A percentile compares a stretch with the other conserved stretches of the same genome.
These are phyloP conservation scores for Bradynema listronoti DNA, from an alignment of 1,140 invertebrate species.

Conservation along the genomic window DNA sequence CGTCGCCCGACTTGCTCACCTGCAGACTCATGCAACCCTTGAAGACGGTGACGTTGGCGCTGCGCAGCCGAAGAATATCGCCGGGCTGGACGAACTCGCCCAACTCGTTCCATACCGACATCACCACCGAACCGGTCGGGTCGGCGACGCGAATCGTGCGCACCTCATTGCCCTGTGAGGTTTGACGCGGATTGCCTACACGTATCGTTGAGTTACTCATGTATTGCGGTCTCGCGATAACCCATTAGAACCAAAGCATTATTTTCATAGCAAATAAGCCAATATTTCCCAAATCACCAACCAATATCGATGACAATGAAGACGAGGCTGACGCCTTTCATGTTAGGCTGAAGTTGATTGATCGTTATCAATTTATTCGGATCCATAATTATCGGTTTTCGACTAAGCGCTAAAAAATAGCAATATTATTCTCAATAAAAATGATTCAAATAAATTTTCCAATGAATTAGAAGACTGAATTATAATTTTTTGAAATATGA, in stretches of 20 bases:
- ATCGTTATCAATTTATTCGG: too few relatives aligned
- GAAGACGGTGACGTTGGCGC: slow-evolving; percentile 11
- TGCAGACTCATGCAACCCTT: slow-evolving; percentile 2
- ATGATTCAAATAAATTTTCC: too few relatives aligned
- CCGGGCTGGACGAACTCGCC: slow-evolving; percentile 8
- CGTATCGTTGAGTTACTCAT: too few relatives aligned
- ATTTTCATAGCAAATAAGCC: too few relatives aligned
- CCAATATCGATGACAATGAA: slow-evolving; percentile 12
- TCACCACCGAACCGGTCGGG: background rate
- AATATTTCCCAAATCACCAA: too few relatives aligned
- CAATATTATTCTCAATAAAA: too few relatives aligned
- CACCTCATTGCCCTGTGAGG: slow-evolving; percentile 9
- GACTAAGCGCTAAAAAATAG: too few relatives aligned
- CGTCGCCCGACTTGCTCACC: background rate
- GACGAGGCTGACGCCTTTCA: slow-evolving; percentile 8
- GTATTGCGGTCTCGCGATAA: background rate
- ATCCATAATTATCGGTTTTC: too few relatives aligned
- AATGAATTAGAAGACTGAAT: too few relatives aligned
- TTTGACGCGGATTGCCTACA: slow-evolving; percentile 12
- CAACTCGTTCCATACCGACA: slow-evolving; percentile 15
- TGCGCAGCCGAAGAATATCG: slow-evolving; percentile 7
- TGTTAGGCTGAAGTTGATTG: slow-evolving; percentile 13
- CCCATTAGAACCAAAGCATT: background rate
- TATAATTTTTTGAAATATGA: too few relatives aligned
- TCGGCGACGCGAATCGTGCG: slow-evolving; percentile 6